Conservation (phyloP, 2,797 vertebrate genomes). For the Bradypus variegatus region DNA sequence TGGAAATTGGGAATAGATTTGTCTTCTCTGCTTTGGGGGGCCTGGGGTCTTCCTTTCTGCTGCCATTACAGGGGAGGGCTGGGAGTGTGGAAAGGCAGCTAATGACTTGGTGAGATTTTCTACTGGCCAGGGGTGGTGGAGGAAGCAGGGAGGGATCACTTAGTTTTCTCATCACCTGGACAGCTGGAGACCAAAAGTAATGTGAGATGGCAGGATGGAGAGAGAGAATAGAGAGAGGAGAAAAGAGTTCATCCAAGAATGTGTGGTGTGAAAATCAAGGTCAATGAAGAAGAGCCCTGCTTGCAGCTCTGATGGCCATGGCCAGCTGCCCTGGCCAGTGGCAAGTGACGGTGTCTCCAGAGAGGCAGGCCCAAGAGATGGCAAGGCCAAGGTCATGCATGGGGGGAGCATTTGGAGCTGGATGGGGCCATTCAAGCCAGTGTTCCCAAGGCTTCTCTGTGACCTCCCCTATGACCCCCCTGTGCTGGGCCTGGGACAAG, state of each 20-base stretch:
- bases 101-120: neutral
- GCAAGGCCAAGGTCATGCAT: neutral
- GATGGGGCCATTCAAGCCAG: neutral
- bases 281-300: neutral
- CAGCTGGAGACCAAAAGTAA: neutral
- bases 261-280: neutral
- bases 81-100: neutral
- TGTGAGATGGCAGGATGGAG: neutral
- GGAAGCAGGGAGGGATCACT: neutral
- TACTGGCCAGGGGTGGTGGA: neutral
- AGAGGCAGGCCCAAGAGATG: neutral
- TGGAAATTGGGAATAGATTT: constrained; percentile 19
- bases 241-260: neutral
- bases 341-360: neutral
- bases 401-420: neutral
- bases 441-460: neutral
- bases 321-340: neutral
- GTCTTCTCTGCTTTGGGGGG: neutral
- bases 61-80: neutral
- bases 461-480: neutral
- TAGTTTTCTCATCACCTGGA: neutral
- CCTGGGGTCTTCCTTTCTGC: neutral
- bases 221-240: neutral
- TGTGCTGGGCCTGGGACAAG: neutral
- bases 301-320: neutral